A percentile compares a stretch with the other conserved stretches of the same genome.
These are phyloP conservation scores for Hormiphora californensis DNA, from an alignment of 37 sponge, comb jelly and placozoan species.

Conservation along the genomic window DNA sequence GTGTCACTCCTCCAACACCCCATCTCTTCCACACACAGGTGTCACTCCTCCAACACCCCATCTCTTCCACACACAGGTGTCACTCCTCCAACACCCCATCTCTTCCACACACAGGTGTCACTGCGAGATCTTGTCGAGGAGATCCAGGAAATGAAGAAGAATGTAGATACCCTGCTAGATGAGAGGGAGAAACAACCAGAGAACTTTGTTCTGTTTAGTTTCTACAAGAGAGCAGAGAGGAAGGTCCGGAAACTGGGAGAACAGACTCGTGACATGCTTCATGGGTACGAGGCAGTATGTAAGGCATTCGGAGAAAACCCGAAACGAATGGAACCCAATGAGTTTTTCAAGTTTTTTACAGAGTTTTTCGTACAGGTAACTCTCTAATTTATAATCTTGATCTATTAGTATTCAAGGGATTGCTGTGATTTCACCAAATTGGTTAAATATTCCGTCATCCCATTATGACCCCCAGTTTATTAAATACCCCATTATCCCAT, in stretches of 20 bases:
- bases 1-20: too few relatives aligned
- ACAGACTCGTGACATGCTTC: neutral
- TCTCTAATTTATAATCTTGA: neutral
- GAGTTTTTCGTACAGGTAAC: conserved; percentile 38
- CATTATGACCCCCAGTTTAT: too few relatives aligned
- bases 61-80: too few relatives aligned
- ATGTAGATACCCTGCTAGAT: conserved; percentile 31
- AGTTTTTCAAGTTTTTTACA: conserved; percentile 15
- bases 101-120: neutral
- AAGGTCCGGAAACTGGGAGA: conserved; percentile 34
- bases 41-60: too few relatives aligned
- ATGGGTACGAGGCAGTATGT: conserved; percentile 13
- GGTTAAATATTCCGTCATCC: too few relatives aligned
- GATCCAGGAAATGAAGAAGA: conserved; percentile 49
- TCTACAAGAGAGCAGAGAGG: conserved; percentile 35
- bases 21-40: too few relatives aligned
- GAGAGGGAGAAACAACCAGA: conserved; percentile 35
- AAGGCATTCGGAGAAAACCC: conserved; percentile 49
- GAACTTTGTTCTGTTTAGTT: conserved; percentile 37
- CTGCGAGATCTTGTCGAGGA: conserved; percentile 12
- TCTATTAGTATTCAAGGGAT: neutral
- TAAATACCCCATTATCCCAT: too few relatives aligned
- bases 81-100: too few relatives aligned
- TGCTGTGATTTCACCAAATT: neutral
- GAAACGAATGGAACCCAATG: neutral